Evolutionary conservation across 2,888 invertebrate genomes (phyloP).

Genomic region (Caenorhabditis panamensis): DNA sequence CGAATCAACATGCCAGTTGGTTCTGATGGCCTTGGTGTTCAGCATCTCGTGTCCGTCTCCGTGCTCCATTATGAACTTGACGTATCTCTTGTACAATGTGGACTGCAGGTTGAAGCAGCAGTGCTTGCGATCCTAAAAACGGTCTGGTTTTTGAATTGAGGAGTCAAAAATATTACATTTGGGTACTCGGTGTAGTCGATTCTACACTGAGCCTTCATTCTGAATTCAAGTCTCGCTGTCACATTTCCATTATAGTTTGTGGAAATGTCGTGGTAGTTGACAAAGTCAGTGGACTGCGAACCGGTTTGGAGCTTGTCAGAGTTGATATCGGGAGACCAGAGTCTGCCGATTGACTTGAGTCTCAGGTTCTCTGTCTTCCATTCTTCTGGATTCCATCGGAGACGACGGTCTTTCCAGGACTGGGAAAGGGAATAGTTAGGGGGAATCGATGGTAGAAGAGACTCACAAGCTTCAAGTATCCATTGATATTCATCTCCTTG

Average conservation of each 20-base stretch:
- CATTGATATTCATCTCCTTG: conserved; percentile 79
- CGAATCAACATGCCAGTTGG: conserved; percentile 74
- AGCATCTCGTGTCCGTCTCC: conserved; percentile 63
- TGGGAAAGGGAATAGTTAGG: conserved; percentile 51
- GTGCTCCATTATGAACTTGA: conserved; percentile 73
- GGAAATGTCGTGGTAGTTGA: conserved; percentile 72
- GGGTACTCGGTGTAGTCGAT: conserved; percentile 77
- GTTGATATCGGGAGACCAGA: conserved; percentile 78
- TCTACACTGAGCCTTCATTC: conserved; percentile 74
- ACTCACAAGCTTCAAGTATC: conserved; percentile 72
- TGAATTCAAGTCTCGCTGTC: conserved; percentile 73
- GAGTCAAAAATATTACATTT: conserved; percentile 56
- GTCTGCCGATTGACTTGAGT: conserved; percentile 71
- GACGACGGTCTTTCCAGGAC: conserved; percentile 77
- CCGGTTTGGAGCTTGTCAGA: conserved; percentile 76
- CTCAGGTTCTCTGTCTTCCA: conserved; percentile 75
- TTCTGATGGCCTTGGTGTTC: conserved; percentile 62
- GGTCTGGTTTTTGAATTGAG: too few relatives aligned
- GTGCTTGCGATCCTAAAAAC: conserved; percentile 72
- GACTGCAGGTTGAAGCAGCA: conserved; percentile 76
- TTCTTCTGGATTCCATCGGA: conserved; percentile 74
- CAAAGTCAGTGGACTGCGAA: conserved; percentile 74
- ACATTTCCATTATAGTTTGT: conserved; percentile 73
- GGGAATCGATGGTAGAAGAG: neutral
- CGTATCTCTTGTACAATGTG: conserved; percentile 69